These are phyloP conservation scores for Phasianus colchicus DNA, from an alignment of 2,113 vertebrate genomes.

Conservation along the genomic window DNA sequence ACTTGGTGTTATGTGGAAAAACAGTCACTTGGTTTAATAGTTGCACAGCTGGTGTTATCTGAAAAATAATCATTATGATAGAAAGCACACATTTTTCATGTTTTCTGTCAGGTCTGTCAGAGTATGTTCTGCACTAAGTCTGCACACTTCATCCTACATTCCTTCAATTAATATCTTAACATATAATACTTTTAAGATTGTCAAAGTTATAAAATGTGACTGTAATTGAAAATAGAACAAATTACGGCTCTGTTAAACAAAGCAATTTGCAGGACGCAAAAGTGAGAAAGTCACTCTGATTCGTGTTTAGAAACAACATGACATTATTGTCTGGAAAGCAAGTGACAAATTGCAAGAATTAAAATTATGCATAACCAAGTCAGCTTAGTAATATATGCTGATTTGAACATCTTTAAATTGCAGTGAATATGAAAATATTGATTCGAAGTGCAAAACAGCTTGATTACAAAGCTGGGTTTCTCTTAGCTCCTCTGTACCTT, in stretches of 20 bases:
- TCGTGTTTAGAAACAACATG: constrained; percentile 10
- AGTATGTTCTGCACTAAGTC: constrained; percentile 69
- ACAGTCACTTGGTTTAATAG: constrained; percentile 70
- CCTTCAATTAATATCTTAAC: constrained; percentile 69
- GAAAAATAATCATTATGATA: constrained; percentile 80
- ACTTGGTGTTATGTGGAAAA: constrained; percentile 71
- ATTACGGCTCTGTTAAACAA: constrained; percentile 43
- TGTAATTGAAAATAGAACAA: constrained; percentile 53
- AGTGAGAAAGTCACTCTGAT: constrained; percentile 37
- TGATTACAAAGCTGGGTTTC: constrained; percentile 25
- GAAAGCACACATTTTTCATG: constrained; percentile 73
- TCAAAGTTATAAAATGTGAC: constrained; percentile 39
- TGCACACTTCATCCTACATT: constrained; percentile 58
- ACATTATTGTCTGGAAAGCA: constrained; percentile 41
- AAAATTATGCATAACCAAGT: constrained; percentile 12
- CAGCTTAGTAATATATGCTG: constrained; percentile 25
- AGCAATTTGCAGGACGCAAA: constrained; percentile 47
- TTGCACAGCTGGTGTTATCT: constrained; percentile 81
- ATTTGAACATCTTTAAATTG: constrained; percentile 49
- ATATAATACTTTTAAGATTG: constrained; percentile 60
- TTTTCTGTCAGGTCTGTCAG: constrained; percentile 78
- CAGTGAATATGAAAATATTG: constrained; percentile 12
- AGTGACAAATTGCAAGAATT: constrained; percentile 51
- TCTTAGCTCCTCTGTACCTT: not conserved
- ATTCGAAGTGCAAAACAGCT: not conserved